Evolutionary conservation across 2,888 invertebrate species (phyloP), one percentile per base, ranked within the genome.

Genomic region (Drosophila algonquin): DNA sequence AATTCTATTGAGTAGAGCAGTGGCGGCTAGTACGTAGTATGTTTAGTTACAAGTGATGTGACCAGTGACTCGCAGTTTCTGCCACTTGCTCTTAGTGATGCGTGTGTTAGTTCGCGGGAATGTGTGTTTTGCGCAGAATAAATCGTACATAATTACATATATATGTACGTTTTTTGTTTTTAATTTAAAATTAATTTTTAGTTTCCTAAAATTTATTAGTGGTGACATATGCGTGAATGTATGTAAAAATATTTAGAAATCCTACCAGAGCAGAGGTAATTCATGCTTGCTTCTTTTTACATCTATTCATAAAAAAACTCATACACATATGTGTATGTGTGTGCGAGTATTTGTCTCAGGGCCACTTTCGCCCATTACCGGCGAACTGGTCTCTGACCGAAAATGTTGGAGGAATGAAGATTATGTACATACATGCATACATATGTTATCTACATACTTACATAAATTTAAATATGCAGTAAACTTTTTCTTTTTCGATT

Each of bases 321-420:
- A 24, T 21, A 21, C 21, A 21, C 21, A 21, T 40, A 40, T 7
- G 7, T 56, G 44, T 50, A 57, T 21, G 14, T 27, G 18, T 27
- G 16, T 46, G 51, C 3, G n/a, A 40, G 40, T 40, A 40, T 40
- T 40, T 40, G 40, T 7, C 40, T 40, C 35, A 27, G 18, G 51
- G 40, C 21, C 46, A 44, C 40, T 60, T 53, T 52, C 60, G 52
- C 52, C 51, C 14, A 52, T 53, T 44, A 52, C 32, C 61, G 47
- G 52, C 24, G 35, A 58, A 48, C 48, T 32, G 40, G 40, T 40
- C 14, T 40, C 18, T 47, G 30, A 47, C 5, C n/a, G 6, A n/a
- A 21, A 59, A 51, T 24, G 24, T 24, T 24, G 24, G 24, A 24
- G 24, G 24, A 24, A 24, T 24, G 16, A 32, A 50, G 40, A 46